A percentile compares a stretch with the other conserved stretches of the same genome.
phyloP scores from a whole-genome alignment of 2,888 invertebrate species.

The Halocaridina rubra region DNA sequence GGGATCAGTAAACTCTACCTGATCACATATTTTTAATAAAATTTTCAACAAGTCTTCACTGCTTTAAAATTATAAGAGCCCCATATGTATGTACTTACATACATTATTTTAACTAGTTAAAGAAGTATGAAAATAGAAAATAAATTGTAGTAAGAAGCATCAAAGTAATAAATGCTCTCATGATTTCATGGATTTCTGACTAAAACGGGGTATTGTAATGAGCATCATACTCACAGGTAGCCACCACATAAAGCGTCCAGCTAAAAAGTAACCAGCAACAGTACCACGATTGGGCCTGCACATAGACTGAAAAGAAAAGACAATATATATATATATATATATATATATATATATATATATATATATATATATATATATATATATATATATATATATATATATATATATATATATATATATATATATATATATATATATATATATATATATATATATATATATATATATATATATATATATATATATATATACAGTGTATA shows the following conservation, averaged over 20 bases:
- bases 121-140: no score
- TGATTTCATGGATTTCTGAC: no score
- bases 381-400: constrained; percentile 24
- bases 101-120: no score
- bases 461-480: constrained; percentile 32
- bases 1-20: no score
- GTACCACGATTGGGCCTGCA: constrained; percentile 68
- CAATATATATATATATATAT: constrained; percentile 27
- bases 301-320: constrained; percentile 67
- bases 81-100: no score
- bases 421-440: constrained; percentile 25
- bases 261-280: constrained; percentile 70
- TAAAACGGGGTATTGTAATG: no score
- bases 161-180: no score
- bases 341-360: constrained; percentile 21
- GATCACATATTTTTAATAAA: no score
- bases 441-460: constrained; percentile 33
- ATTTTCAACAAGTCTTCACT: no score
- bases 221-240: constrained; percentile 70
- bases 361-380: constrained; percentile 21
- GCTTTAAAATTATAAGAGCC: no score
- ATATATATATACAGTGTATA: constrained; percentile 29
- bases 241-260: constrained; percentile 70
- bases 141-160: no score
- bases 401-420: constrained; percentile 25